Percentiles rank a stretch among this genome's conserved stretches.
phyloP scores from a whole-genome alignment of 2,113 vertebrate species.

The Trochalopteron elliotii region DNA sequence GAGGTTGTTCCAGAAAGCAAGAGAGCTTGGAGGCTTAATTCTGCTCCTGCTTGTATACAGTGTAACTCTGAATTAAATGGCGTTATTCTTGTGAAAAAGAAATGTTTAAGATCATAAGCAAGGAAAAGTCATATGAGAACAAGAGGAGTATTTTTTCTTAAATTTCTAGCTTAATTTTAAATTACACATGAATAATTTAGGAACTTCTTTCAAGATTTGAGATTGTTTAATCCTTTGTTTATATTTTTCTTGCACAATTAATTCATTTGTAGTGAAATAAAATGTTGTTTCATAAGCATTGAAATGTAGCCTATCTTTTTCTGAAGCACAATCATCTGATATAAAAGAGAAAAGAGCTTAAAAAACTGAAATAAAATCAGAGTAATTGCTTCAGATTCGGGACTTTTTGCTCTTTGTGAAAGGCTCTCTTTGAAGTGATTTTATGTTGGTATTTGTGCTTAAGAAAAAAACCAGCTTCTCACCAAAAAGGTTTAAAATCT shows the following conservation, averaged over 20 bases:
- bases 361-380: background rate
- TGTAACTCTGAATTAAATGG: background rate
- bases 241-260: background rate
- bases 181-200: background rate
- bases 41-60: background rate
- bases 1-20: background rate
- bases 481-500: background rate
- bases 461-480: background rate
- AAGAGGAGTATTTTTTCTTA: background rate
- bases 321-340: background rate
- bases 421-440: background rate
- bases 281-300: background rate
- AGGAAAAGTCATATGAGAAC: background rate
- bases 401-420: background rate
- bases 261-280: constrained; percentile 6
- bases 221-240: background rate
- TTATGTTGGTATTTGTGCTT: background rate
- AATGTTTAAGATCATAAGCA: background rate
- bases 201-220: background rate
- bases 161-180: background rate
- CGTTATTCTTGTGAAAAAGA: background rate
- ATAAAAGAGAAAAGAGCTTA: background rate
- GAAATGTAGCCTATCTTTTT: background rate
- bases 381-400: background rate
- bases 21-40: background rate